Conservation (phyloP, 2,113 vertebrate genomes). For the Pseudonaja textilis region DNA sequence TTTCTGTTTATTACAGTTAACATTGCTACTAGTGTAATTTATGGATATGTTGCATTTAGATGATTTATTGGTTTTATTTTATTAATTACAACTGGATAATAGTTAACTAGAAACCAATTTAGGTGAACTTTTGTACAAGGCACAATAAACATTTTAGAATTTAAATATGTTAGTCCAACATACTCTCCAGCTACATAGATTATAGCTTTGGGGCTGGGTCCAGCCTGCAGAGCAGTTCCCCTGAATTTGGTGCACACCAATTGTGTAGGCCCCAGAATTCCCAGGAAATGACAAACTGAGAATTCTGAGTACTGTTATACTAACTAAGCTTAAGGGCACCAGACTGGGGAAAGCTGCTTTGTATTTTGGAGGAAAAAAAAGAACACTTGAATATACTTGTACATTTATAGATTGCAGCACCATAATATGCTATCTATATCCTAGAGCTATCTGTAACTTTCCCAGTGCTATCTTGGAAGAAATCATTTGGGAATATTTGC, state of each 20-base stretch:
- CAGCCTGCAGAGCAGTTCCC: background rate
- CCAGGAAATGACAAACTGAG: background rate
- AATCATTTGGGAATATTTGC: conserved; percentile 10
- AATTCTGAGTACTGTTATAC: background rate
- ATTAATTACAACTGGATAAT: conserved; percentile 68
- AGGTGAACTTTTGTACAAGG: conserved; percentile 59
- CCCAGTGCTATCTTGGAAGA: conserved; percentile 16
- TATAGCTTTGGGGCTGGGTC: background rate
- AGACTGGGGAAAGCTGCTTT: background rate
- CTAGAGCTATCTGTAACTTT: conserved; percentile 35
- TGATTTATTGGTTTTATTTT: conserved; percentile 34
- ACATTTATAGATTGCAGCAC: background rate
- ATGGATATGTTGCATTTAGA: conserved; percentile 4
- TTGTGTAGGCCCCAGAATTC: background rate
- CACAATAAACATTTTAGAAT: conserved; percentile 42
- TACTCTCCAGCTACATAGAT: background rate
- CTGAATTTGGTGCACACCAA: background rate
- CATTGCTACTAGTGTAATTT: conserved; percentile 27
- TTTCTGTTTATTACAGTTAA: conserved; percentile 29
- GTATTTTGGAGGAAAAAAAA: background rate
- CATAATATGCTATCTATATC: background rate
- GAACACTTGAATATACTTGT: background rate
- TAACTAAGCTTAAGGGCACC: background rate
- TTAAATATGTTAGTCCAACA: background rate
- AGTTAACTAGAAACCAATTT: conserved; percentile 75